Base-by-base conservation (phyloP, 2,113 vertebrate species). In the Hemichromis elongatus region DNA sequence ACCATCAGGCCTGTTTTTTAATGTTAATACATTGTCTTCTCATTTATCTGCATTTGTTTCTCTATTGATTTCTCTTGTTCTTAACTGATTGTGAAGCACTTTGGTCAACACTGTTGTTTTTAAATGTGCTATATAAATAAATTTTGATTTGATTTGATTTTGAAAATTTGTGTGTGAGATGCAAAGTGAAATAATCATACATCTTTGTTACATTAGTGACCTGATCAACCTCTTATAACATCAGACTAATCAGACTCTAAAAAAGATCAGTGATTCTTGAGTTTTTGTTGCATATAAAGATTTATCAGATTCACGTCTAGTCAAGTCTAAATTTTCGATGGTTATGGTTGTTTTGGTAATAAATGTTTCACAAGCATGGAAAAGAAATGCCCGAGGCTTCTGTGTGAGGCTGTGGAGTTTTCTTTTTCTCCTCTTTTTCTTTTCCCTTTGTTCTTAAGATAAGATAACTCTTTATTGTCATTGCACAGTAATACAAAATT, bases 351-450 rank as follows among this genome's bases (percentile, higher is more conserved):
- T 53, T 1, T 53, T 53, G 52, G 19, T 21, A n/a, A 0, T 2
- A 53, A 53, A 53, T 53, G 9, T 53, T 53, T 53, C 52, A 53
- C 9, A 3, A 0, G 0, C 5, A 53, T 53, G n/a, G n/a, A 53
- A 53, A 53, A 21, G 9, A 53, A 53, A 53, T 53, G 52, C 0
- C 52, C 0, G 19, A 11, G 52, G 0, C 19, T 0, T 53, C 52
- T 53, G 52, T 53, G 0, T 53, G 5, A 53, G 52, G 9, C 19
- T 53, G 19, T 53, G 52, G 19, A 53, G 52, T 53, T 52, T 52
- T 52, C 0, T 52, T 52, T 50, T 18, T 8, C 3, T 53, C n/a
- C n/a, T 52, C 0, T 52, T 52, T 50, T 18, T 8, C 3, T 45
- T 16, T 3, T 45, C 42, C 3, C 42, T 1, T 50, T 50, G 8